Percentiles rank a stretch among this genome's conserved stretches.
phyloP scores from a whole-genome alignment of 2,888 invertebrate genomes.

The Bruchidius siliquastri region DNA sequence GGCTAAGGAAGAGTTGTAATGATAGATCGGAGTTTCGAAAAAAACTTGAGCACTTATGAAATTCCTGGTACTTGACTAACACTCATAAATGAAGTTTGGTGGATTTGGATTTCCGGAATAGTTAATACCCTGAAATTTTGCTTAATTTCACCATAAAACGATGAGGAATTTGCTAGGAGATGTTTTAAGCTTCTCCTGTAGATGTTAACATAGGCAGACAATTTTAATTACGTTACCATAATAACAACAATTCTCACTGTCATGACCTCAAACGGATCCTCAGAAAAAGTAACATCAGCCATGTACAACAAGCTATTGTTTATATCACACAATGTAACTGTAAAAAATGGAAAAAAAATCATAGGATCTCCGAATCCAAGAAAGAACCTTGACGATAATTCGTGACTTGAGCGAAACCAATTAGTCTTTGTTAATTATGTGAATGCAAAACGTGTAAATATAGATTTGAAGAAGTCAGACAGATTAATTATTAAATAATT shows the following conservation, averaged over 20 bases:
- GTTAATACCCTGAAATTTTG: no score
- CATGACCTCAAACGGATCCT: background rate
- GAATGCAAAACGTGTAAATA: background rate
- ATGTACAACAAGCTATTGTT: background rate
- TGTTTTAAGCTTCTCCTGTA: background rate
- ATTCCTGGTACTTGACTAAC: no score
- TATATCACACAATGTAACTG: background rate
- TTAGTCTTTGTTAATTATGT: background rate
- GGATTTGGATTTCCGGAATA: no score
- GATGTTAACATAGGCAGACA: background rate
- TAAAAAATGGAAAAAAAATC: background rate
- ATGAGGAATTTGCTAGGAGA: no score
- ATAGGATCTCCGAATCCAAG: background rate
- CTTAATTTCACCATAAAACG: no score
- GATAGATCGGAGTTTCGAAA: no score
- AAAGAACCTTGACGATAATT: background rate
- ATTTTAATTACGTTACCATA: no score
- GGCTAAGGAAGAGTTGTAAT: no score
- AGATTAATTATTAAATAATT: no score
- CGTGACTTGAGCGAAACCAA: background rate
- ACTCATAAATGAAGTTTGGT: no score
- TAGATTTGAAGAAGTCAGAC: background rate
- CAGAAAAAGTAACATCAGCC: background rate
- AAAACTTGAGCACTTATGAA: no score
- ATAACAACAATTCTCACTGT: background rate